These are phyloP conservation scores for Sinocyclocheilus rhinocerous DNA, from an alignment of 2,113 vertebrate species.

Conservation along the genomic window DNA sequence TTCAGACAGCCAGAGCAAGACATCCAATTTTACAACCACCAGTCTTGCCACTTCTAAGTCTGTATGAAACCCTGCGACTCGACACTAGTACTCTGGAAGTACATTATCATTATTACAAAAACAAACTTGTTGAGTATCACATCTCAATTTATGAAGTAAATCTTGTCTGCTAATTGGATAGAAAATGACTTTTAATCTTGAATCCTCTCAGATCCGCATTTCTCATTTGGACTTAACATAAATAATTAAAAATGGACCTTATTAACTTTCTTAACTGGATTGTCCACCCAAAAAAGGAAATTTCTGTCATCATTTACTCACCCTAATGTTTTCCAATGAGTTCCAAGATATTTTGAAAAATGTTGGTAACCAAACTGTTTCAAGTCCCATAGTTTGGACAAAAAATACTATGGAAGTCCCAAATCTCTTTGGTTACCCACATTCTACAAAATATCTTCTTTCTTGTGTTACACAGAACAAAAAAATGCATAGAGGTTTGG, in stretches of 20 bases:
- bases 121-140: conserved; percentile 33
- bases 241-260: neutral
- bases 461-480: no score
- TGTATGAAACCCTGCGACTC: neutral
- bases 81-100: neutral
- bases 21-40: conserved; percentile 42
- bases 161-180: conserved; percentile 18
- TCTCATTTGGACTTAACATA: neutral
- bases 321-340: neutral
- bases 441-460: no score
- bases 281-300: neutral
- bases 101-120: conserved; percentile 16
- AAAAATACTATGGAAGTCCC: no score
- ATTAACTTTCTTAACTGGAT: neutral
- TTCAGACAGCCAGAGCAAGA: conserved; percentile 16
- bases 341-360: neutral
- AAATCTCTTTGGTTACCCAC: no score
- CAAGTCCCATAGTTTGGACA: no score
- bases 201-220: neutral
- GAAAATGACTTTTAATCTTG: neutral
- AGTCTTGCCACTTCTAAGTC: neutral
- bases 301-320: neutral
- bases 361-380: neutral
- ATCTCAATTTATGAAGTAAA: neutral
- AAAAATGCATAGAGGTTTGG: no score